A percentile compares a stretch with the other conserved stretches of the same genome.
These are phyloP conservation scores for Tachysurus fulvidraco DNA, from an alignment of 2,113 vertebrate species.

Conservation along the genomic window DNA sequence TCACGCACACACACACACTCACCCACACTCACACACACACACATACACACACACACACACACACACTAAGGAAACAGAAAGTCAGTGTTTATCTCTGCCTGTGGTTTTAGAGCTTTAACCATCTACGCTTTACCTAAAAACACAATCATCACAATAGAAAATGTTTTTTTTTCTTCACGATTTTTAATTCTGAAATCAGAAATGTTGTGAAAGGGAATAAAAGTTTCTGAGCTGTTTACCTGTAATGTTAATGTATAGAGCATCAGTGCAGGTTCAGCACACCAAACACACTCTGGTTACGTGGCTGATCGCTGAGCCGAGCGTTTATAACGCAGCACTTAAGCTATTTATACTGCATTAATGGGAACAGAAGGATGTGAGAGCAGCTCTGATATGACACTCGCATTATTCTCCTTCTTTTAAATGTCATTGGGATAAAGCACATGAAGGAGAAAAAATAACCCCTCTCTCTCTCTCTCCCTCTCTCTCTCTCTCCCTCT, in stretches of 20 bases:
- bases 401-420: slow-evolving; percentile 16
- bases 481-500: neutral
- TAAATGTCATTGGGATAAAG: slow-evolving; percentile 11
- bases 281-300: neutral
- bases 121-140: neutral
- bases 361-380: slow-evolving; percentile 28
- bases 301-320: neutral
- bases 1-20: neutral
- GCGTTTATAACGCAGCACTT: slow-evolving; percentile 19
- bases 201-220: neutral
- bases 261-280: neutral
- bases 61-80: neutral
- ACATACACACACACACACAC: neutral
- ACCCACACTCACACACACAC: no score
- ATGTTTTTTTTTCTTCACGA: neutral
- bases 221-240: neutral
- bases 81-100: neutral
- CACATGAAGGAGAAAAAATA: neutral
- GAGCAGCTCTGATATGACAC: slow-evolving; percentile 14
- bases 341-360: slow-evolving; percentile 21
- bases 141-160: neutral
- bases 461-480: neutral
- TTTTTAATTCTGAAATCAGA: neutral
- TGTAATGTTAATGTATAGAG: neutral
- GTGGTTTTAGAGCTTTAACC: neutral